phyloP scores from a whole-genome alignment of 2,113 vertebrate species.

The Sylvia atricapilla region DNA sequence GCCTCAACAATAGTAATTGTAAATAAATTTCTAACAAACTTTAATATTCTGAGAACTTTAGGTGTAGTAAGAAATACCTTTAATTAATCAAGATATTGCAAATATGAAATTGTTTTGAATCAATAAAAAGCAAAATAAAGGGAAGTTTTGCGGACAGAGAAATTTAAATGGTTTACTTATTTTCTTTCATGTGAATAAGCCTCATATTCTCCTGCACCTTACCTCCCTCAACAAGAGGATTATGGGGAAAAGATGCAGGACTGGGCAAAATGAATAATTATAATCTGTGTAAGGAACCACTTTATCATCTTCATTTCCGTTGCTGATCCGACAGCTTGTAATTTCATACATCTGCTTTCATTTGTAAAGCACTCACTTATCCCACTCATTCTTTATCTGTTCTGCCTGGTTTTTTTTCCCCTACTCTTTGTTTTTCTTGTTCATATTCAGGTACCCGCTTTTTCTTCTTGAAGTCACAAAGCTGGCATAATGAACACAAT shows the following conservation, averaged over 20 bases:
- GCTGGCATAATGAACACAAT: constrained; percentile 42
- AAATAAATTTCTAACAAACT: constrained; percentile 58
- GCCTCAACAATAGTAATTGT: constrained; percentile 31
- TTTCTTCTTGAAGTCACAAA: constrained; percentile 60
- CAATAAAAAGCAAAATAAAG: constrained; percentile 41
- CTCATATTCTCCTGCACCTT: constrained; percentile 28
- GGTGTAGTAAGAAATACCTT: constrained; percentile 71
- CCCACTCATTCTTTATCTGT: constrained; percentile 71
- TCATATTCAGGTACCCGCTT: constrained; percentile 63
- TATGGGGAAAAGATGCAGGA: constrained; percentile 70
- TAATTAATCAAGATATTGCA: constrained; percentile 65
- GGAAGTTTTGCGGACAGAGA: constrained; percentile 41
- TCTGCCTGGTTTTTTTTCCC: constrained; percentile 64
- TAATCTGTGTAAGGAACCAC: constrained; percentile 84
- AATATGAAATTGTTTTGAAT: constrained; percentile 69
- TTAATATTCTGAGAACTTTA: constrained; percentile 73
- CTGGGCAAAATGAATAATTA: constrained; percentile 88
- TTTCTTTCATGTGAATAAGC: constrained; percentile 54
- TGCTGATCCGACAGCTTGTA: constrained; percentile 92
- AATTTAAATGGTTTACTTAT: constrained; percentile 54
- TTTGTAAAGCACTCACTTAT: constrained; percentile 90
- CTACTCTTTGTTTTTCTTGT: constrained; percentile 70
- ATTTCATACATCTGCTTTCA: constrained; percentile 98
- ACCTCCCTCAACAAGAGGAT: constrained; percentile 51
- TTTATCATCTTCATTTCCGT: constrained; percentile 90